Base-by-base conservation (phyloP, 2,888 invertebrate species). In the Lasioglossum pauxillum region DNA sequence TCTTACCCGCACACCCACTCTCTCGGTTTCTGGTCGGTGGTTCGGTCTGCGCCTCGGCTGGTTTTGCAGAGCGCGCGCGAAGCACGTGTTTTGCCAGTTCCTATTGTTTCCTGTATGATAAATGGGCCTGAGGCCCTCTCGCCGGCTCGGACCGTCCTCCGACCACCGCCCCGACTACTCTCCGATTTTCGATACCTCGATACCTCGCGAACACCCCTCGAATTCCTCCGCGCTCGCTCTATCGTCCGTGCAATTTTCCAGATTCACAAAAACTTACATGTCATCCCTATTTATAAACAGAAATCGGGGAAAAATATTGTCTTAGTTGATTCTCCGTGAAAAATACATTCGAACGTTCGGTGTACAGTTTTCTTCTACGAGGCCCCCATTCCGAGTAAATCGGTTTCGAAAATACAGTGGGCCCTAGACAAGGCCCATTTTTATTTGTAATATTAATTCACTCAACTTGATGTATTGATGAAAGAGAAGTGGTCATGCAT, bases 41-140 rank as follows among this genome's bases (percentile, higher is more conserved):
- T 82, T 88, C 86, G 82, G 77, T 86, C 83, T 90, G 86, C 87
- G 75, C 89, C 87, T 90, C 86, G 90, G 92, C 91, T 91, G 92
- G 92, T 92, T 94, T 93, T 92, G 92, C 92, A 76, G 88, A 93
- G 92, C 93, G 94, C 91, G 95, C 93, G 95, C 95, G 94, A 95
- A 95, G 95, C 95, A 95, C 94, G 95, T 95, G 95, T 95, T 95
- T 95, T 95, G 95, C 95, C 95, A 95, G 95, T 95, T 94, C 93
- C 95, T 94, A 95, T 95, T 95, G 95, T 95, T 95, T 95, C 92
- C 95, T 94, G 92, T 95, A 95, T 95, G 95, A 95, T 95, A 94
- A 95, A 95, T 93, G 94, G 92, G 81, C 72, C 85, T 82, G 74
- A 72, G 81, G 81, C 85, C 82, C 85, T 81, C 78, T 73, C 84